These are phyloP conservation scores for Xenopus laevis DNA, from an alignment of 2,113 vertebrate species.

Conservation along the genomic window DNA sequence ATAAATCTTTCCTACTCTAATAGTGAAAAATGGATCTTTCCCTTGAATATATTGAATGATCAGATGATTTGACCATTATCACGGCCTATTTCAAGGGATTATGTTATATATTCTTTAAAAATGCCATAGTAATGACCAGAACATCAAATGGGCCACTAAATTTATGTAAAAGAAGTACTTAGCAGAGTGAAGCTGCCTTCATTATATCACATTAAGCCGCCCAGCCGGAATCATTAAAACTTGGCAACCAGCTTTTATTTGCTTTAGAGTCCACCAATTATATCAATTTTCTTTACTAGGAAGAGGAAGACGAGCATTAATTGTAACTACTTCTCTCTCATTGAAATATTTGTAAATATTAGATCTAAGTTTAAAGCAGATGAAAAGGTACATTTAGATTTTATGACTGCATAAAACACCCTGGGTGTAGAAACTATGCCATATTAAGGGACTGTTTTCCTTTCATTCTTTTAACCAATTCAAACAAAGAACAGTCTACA, in stretches of 20 bases:
- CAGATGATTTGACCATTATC: slow-evolving; percentile 11
- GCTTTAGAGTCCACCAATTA: neutral
- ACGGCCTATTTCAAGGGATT: slow-evolving; percentile 5
- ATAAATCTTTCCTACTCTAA: neutral
- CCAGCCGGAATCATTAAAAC: neutral
- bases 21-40: neutral
- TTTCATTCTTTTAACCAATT: no score
- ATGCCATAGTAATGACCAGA: slow-evolving; percentile 3
- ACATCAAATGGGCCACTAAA: slow-evolving; percentile 13
- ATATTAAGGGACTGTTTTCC: no score
- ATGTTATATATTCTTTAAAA: neutral
- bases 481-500: no score
- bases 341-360: slow-evolving; percentile 1
- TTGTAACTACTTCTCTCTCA: neutral
- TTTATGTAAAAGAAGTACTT: neutral
- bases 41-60: slow-evolving; percentile 7
- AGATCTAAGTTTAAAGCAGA: neutral
- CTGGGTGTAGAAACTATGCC: no score
- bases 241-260: neutral
- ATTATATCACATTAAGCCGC: slow-evolving; percentile 8
- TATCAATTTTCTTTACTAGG: neutral
- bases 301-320: neutral
- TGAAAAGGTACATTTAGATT: no score
- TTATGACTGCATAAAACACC: no score
- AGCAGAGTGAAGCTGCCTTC: neutral